phyloP scores from a whole-genome alignment of 2,113 vertebrate genomes.

The Desmodus rotundus region DNA sequence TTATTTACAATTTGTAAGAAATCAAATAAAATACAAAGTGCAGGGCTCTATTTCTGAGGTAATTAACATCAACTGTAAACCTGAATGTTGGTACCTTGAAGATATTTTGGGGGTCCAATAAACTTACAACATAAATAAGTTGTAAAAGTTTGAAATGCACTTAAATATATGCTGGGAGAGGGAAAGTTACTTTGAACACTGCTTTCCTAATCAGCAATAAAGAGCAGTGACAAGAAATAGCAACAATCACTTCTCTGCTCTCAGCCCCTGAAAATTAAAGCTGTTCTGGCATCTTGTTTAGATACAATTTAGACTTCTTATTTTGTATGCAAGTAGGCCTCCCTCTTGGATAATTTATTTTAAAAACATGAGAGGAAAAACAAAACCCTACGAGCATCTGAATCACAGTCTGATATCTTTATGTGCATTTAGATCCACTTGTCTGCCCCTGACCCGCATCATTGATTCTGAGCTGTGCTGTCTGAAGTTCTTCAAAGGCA shows the following conservation, averaged over 20 bases:
- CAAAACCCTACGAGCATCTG: neutral
- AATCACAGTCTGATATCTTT: neutral
- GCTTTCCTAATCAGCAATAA: neutral
- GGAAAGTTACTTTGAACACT: neutral
- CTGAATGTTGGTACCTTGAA: neutral
- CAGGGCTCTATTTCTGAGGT: neutral
- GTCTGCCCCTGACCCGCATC: neutral
- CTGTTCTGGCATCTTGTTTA: neutral
- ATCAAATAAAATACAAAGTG: neutral
- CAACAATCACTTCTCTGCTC: neutral
- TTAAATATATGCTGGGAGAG: neutral
- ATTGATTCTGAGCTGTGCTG: neutral
- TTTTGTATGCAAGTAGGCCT: neutral
- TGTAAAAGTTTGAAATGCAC: neutral
- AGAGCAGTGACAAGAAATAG: neutral
- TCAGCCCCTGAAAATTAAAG: neutral
- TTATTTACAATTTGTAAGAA: neutral
- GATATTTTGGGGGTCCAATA: neutral
- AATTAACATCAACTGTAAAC: neutral
- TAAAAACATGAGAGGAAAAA: neutral
- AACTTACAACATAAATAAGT: neutral
- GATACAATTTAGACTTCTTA: neutral
- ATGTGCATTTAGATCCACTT: neutral
- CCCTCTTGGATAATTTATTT: neutral
- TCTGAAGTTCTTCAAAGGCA: neutral